Base-by-base conservation (phyloP, 2,113 vertebrate species). In the Hippopotamus amphibius region DNA sequence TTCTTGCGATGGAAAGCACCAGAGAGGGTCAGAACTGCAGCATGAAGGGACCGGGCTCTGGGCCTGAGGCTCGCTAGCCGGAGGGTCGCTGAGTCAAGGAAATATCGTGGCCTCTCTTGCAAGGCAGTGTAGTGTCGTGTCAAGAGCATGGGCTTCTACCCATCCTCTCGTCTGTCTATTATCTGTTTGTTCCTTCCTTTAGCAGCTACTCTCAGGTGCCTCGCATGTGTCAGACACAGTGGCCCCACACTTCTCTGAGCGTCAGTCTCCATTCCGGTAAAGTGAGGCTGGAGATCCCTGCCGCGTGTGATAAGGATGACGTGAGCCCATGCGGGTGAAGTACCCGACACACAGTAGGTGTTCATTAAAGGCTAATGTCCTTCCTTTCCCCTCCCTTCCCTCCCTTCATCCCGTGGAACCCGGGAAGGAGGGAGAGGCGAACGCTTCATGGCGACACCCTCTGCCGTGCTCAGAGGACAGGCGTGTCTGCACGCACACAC, bases 1-100 rank as follows among this genome's bases (percentile, higher is more conserved):
- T 68, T 59, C 59, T 71, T 66, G 46, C 63, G 74, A 80, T 17
- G 33, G n/a, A 53, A 55, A 89, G 88, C 90, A 92, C 93, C 90
- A 86, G 68, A 77, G 61, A 84, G 26, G 46, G 71, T 43, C 65
- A 55, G 48, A 6, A 21, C 15, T 11, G 33, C 53, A 85, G 82
- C 13, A 12, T 33, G 81, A 83, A 87, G 65, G 65, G 68, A 50
- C n/a, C 63, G 55, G 74, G 26, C 71, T 50, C 37, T 4, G 13
- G 17, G 22, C 41, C 50, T 16, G 33, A 53, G 55, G n/a, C 61
- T 79, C 21, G 24, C 72, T 72, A 57, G 65, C 46, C 55, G 65
- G 55, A 80, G 43, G n/a, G 26, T 33, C 43, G 14, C 53, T 65
- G 88, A 95, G 81, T 59, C 69, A 30, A 55, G 65, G 8, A 63